Evolutionary conservation across 2,113 vertebrate genomes (phyloP).

Genomic region (Sylvia atricapilla): DNA sequence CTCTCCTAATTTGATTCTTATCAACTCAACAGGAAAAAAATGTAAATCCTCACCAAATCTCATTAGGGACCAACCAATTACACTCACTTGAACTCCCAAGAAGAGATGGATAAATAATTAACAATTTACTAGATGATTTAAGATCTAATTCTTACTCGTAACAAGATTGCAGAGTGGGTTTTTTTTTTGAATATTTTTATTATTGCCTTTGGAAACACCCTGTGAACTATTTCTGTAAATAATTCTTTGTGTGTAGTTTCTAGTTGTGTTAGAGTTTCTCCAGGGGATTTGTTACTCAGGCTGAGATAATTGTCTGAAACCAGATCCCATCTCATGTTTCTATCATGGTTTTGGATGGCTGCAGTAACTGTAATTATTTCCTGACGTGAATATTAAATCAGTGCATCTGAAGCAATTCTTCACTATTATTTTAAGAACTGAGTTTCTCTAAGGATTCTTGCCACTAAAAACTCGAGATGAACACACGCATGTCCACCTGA

Average conservation of each 20-base stretch:
- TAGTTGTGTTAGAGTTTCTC: background rate
- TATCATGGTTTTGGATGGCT: background rate
- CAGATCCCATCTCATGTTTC: background rate
- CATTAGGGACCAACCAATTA: constrained; percentile 2
- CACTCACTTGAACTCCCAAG: background rate
- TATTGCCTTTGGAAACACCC: background rate
- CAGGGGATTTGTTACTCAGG: background rate
- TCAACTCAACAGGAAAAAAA: constrained; percentile 7
- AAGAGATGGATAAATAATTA: constrained; percentile 15
- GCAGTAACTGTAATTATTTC: background rate
- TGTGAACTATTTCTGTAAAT: background rate
- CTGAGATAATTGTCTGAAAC: constrained; percentile 1
- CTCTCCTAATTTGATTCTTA: background rate
- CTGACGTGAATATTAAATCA: background rate
- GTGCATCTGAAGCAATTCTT: background rate
- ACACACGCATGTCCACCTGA: background rate
- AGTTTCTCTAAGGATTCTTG: background rate
- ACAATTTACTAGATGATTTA: background rate
- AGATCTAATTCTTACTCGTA: background rate
- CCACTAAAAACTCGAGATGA: background rate
- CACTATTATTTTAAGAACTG: background rate
- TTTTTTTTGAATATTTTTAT: background rate
- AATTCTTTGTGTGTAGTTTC: background rate
- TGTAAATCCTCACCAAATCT: background rate
- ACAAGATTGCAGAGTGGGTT: background rate